Percentiles rank a stretch among this genome's conserved stretches.
Evolutionary conservation across 2,888 invertebrate genomes (phyloP).

Genomic region (Lithophane ornitopus): DNA sequence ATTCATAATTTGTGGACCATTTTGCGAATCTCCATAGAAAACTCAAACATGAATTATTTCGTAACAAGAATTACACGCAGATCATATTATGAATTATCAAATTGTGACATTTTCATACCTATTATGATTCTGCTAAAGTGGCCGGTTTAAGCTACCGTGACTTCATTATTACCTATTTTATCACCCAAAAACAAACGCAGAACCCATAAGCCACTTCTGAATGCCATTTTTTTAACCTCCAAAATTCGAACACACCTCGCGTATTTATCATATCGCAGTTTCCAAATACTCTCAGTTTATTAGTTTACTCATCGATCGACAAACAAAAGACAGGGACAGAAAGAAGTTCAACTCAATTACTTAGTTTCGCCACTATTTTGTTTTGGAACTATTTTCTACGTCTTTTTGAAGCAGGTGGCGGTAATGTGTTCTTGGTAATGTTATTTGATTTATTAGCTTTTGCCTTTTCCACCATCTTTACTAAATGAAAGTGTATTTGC

Average conservation of each 20-base stretch:
- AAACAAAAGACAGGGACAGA: conserved; percentile 49
- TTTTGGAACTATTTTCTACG: conserved; percentile 28
- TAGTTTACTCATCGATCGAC: conserved; percentile 50
- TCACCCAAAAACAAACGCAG: not conserved
- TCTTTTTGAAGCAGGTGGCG: conserved; percentile 4
- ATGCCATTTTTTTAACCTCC: not conserved
- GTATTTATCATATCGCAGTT: conserved; percentile 41
- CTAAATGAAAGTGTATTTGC: conserved; percentile 16
- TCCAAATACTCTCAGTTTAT: conserved; percentile 45
- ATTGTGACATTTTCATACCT: no score
- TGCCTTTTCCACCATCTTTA: not conserved
- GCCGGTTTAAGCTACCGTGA: no score
- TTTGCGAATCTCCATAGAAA: no score
- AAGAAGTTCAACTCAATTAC: conserved; percentile 54
- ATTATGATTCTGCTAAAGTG: no score
- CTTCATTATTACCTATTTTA: no score
- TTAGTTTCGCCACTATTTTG: conserved; percentile 37
- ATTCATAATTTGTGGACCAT: no score
- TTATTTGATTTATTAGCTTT: conserved; percentile 42
- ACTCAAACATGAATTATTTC: no score
- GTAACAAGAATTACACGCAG: no score
- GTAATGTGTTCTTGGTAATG: conserved; percentile 35
- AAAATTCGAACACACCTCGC: not conserved
- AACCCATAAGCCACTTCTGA: not conserved
- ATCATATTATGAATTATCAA: no score